A percentile compares a stretch with the other conserved stretches of the same genome.
Evolutionary conservation across 2,113 vertebrate genomes (phyloP).

Genomic region (Syngnathus floridae): DNA sequence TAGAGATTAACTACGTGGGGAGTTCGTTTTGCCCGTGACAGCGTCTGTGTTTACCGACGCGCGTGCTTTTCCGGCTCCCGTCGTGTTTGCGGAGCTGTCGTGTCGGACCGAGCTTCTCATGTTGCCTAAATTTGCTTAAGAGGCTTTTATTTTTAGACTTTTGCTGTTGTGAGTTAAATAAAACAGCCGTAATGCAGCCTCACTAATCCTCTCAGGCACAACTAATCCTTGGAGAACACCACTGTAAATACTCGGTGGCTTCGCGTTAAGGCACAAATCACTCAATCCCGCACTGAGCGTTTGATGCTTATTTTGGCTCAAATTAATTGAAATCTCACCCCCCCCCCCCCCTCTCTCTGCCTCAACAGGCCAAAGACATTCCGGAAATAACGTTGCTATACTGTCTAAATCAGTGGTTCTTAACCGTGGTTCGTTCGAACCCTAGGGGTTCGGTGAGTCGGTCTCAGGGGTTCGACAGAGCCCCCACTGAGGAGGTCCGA

Average conservation of each 20-base stretch:
- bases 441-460: no score
- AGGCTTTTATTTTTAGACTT: slow-evolving; percentile 69
- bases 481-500: no score
- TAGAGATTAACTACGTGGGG: slow-evolving; percentile 42
- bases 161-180: slow-evolving; percentile 70
- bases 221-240: slow-evolving; percentile 70
- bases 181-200: slow-evolving; percentile 70
- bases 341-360: background rate
- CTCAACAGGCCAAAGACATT: background rate
- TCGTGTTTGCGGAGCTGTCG: slow-evolving; percentile 42
- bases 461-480: no score
- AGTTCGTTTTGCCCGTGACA: slow-evolving; percentile 20
- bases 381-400: no score
- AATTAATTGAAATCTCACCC: slow-evolving; percentile 49
- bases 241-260: slow-evolving; percentile 64
- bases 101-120: slow-evolving; percentile 49
- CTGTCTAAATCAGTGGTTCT: background rate
- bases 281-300: slow-evolving; percentile 59
- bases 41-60: slow-evolving; percentile 12
- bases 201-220: slow-evolving; percentile 70
- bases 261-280: slow-evolving; percentile 64
- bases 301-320: slow-evolving; percentile 59
- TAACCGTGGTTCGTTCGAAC: no score
- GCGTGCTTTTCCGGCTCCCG: slow-evolving; percentile 16
- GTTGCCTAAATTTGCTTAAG: slow-evolving; percentile 66